A percentile compares a stretch with the other conserved stretches of the same genome.
These are phyloP conservation scores for Cheilosia vulpina DNA, from an alignment of 2,888 invertebrate genomes.

Conservation along the genomic window DNA sequence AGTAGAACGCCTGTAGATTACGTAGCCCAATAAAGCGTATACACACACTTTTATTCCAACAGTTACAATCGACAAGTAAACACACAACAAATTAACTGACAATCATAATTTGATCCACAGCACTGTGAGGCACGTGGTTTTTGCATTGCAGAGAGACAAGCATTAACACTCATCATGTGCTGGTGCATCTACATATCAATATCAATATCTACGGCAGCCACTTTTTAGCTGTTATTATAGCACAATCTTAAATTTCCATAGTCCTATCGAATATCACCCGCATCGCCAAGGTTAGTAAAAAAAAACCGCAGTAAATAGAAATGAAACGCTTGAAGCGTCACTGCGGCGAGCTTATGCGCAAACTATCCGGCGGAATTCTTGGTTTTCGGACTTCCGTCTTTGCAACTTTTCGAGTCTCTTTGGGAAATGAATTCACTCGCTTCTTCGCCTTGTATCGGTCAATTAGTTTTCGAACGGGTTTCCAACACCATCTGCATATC, in stretches of 20 bases:
- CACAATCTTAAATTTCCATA: slow-evolving; percentile 17
- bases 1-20: no score
- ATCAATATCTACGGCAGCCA: slow-evolving; percentile 18
- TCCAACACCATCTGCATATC: slow-evolving; percentile 13
- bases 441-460: slow-evolving; percentile 21
- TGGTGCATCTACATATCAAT: background rate
- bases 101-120: background rate
- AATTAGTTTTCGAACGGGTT: background rate
- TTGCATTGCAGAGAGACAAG: slow-evolving; percentile 17
- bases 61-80: slow-evolving; percentile 24
- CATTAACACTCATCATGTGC: slow-evolving; percentile 5
- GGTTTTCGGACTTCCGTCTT: slow-evolving; percentile 4
- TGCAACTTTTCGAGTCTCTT: background rate
- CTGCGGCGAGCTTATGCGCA: slow-evolving; percentile 25
- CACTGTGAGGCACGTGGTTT: slow-evolving; percentile 58
- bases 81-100: background rate
- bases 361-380: slow-evolving; percentile 19
- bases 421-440: slow-evolving; percentile 17
- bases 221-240: slow-evolving; percentile 10
- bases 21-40: no score
- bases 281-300: slow-evolving; percentile 37
- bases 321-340: slow-evolving; percentile 6
- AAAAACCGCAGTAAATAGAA: slow-evolving; percentile 46
- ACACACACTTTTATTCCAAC: background rate
- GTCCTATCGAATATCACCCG: slow-evolving; percentile 51